Conservation (phyloP, 2,888 invertebrate genomes). For the Hydraecia micacea region DNA sequence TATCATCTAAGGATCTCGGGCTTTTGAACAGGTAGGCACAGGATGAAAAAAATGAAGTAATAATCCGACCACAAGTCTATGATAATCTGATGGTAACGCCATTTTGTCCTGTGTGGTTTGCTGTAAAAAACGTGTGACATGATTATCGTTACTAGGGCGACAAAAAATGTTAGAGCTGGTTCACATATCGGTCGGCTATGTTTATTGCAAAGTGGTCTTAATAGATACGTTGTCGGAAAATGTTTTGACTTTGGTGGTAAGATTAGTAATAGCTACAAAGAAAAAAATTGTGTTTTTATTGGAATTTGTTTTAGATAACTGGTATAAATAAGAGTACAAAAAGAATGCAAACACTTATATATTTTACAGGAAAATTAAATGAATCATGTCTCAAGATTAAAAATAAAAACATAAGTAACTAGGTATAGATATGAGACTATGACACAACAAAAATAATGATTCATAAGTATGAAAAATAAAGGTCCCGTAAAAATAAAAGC, state of each 20-base stretch:
- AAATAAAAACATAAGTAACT: neutral
- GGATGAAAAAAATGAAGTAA: slow-evolving; percentile 87
- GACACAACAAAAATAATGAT: neutral
- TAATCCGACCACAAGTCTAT: slow-evolving; percentile 88
- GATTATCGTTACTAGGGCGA: slow-evolving; percentile 85
- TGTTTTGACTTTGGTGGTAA: slow-evolving; percentile 17
- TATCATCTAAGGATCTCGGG: slow-evolving; percentile 83
- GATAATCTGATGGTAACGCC: slow-evolving; percentile 90
- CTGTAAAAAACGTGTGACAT: slow-evolving; percentile 89
- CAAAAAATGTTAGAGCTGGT: slow-evolving; percentile 78
- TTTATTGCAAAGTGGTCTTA: slow-evolving; percentile 21
- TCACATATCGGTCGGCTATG: slow-evolving; percentile 69
- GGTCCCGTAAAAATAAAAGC: neutral
- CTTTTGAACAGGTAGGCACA: slow-evolving; percentile 86
- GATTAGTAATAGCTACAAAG: slow-evolving; percentile 6
- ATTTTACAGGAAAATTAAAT: neutral
- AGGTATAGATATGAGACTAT: neutral
- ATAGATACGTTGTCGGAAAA: neutral
- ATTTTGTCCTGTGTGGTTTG: slow-evolving; percentile 90
- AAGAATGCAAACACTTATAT: neutral
- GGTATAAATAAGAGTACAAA: neutral
- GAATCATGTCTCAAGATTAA: neutral
- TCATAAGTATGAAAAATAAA: neutral
- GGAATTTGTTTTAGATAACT: neutral
- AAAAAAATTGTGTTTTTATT: neutral